Base-by-base conservation (phyloP, 1,140 invertebrate species). In the Drosophila lowei region DNA sequence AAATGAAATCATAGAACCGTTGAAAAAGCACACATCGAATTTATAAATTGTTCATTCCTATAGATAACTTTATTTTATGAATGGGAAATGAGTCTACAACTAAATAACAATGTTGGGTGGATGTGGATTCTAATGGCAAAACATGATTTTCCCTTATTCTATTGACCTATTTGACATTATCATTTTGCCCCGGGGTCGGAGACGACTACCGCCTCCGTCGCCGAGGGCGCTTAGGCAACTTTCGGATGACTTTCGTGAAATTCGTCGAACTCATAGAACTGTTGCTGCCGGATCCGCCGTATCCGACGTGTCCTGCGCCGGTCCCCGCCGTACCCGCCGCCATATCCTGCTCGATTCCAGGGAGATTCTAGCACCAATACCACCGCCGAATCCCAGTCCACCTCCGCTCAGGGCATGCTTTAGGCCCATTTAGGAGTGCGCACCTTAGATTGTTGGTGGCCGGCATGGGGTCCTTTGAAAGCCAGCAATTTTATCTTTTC, bases 131-230 rank as follows among this genome's bases (percentile, higher is more conserved):
- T 71, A 55, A 86, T 81, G 73, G 62, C 63, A 52, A 68, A 28
- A 53, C 15, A 52, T 59, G 23, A 60, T 7, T 50, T 30, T 57
- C 21, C 42, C 21, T 56, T 54, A 59, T 16, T 9, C 7, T 65
- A 56, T 18, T 47, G 6, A 3, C 3, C 6, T 13, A 6, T 8
- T n/a, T 2, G 5, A 15, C 8, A 6, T 6, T 3, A 1, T 67
- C 73, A 90, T n/a, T 70, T 90, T 90, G 47, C 83, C 79, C 76
- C 88, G n/a, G n/a, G n/a, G n/a, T n/a, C n/a, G n/a, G n/a, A 80
- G 7, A 41, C 56, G 4, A 48, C 64, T 42, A 6, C 54, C 66
- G 8, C 66, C 68, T 1, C 74, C 75, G 13, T 48, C 77, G 16
- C 62, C n/a, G n/a, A n/a, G n/a, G n/a, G n/a, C 62, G 21, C 79